A percentile compares a stretch with the other conserved stretches of the same genome.
These are phyloP conservation scores for Cataglyphis hispanica DNA, from an alignment of 1,140 invertebrate species.

Conservation along the genomic window DNA sequence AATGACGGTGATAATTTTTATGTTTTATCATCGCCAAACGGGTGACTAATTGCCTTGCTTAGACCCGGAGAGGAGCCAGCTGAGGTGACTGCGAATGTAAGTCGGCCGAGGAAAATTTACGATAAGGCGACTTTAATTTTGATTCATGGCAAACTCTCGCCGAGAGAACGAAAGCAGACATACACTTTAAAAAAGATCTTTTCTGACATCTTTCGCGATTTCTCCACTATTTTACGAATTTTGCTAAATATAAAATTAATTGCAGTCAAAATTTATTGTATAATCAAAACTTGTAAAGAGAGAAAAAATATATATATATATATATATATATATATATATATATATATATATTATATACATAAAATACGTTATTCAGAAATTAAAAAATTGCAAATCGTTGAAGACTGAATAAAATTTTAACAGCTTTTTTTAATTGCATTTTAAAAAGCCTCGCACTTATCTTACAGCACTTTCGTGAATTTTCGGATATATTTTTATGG, in stretches of 20 bases:
- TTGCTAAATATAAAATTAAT: slow-evolving; percentile 27
- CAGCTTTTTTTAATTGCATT: not conserved
- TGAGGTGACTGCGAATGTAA: slow-evolving; percentile 56
- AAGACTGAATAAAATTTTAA: slow-evolving; percentile 1
- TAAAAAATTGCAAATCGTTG: not conserved
- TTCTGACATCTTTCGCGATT: slow-evolving; percentile 16
- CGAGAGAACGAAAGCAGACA: slow-evolving; percentile 18
- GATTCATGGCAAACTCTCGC: slow-evolving; percentile 77
- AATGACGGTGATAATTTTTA: slow-evolving; percentile 73
- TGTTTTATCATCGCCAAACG: slow-evolving; percentile 75
- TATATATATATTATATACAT: not conserved
- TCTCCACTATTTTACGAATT: slow-evolving; percentile 22
- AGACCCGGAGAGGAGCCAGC: slow-evolving; percentile 68
- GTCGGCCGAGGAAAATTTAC: slow-evolving; percentile 76
- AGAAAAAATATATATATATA: not conserved
- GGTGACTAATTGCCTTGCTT: slow-evolving; percentile 81
- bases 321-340: not conserved
- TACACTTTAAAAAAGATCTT: slow-evolving; percentile 25
- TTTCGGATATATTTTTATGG: slow-evolving; percentile 18
- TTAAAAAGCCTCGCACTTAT: not conserved
- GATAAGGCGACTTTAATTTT: slow-evolving; percentile 82
- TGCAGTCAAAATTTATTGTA: not conserved
- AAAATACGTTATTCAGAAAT: not conserved
- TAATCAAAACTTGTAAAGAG: not conserved
- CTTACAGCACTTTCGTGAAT: not conserved